A percentile compares a stretch with the other conserved stretches of the same genome.
Conservation (phyloP, 2,888 invertebrate genomes). For the Lymantria dispar region DNA sequence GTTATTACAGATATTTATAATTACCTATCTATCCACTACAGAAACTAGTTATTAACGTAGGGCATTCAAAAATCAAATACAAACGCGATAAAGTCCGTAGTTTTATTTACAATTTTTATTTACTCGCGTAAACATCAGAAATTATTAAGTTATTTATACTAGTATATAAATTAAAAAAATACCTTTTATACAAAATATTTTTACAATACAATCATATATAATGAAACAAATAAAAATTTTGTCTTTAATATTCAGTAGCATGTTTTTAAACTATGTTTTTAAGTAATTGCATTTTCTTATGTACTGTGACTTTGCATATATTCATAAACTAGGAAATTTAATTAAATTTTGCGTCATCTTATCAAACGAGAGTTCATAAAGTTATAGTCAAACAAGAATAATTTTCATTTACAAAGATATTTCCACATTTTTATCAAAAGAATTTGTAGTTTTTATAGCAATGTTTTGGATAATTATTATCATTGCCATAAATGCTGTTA, state of each 20-base stretch:
- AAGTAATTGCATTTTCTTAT: constrained; percentile 11
- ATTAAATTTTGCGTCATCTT: constrained; percentile 12
- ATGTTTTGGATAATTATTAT: constrained; percentile 12
- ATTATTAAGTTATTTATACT: too few species aligned
- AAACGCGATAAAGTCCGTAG: too few species aligned
- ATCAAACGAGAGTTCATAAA: neutral
- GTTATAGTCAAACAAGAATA: neutral
- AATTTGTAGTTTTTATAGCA: neutral
- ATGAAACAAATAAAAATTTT: neutral
- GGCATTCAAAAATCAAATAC: too few species aligned
- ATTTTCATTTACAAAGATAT: neutral
- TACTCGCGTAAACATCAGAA: too few species aligned
- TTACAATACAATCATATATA: neutral
- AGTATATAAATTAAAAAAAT: too few species aligned
- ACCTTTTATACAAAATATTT: neutral
- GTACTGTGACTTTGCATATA: constrained; percentile 1
- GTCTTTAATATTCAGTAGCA: constrained; percentile 11
- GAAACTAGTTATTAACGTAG: too few species aligned
- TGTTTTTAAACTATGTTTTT: neutral
- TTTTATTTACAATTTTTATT: too few species aligned
- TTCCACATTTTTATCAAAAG: too few species aligned
- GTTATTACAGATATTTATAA: too few species aligned
- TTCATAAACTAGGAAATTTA: constrained; percentile 17
- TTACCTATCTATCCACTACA: too few species aligned
- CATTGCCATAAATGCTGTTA: neutral